Base-by-base conservation (phyloP, 2,113 vertebrate species). In the Colossoma macropomum region DNA sequence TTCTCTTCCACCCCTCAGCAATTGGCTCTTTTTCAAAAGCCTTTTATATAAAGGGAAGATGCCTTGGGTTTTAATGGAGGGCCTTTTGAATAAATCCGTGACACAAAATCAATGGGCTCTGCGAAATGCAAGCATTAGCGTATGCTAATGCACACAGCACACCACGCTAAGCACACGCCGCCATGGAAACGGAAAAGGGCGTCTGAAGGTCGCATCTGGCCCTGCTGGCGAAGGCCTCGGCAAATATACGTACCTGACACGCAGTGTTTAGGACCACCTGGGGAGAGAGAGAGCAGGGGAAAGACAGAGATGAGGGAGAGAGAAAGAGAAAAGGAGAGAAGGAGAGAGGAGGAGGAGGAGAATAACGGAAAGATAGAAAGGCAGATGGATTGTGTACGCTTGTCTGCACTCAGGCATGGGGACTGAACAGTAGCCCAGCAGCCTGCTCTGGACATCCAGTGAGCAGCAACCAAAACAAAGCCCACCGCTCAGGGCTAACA, bases 141-240 rank as follows among this genome's bases (percentile, higher is more conserved):
- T 89, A 91, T 88, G 86, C 85, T 89, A 92, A 89, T 89, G 88
- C 82, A 72, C 38, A 68, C 69, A 86, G 85, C 83, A 66, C 23
- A n/a, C 84, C 81, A 69, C 38, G 75, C 85, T 77, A 54, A 6
- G 12, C 81, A 84, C 32, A 88, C 89, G 84, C 68, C 92, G 89
- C 89, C 85, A 92, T 90, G 90, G 91, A 90, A 92, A 94, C 92
- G 28, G 79, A 88, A 76, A 89, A 93, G 90, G 91, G 86, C 88
- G 21, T 88, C 82, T 72, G 89, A 92, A 93, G 92, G 92, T 92
- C 87, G 84, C 68, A 45, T 82, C 84, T 88, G 59, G 28, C 28
- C 82, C 90, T 90, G 79, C 88, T 90, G 45, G 30, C 30, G 50
- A 52, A 62, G 87, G 84, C 86, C 82, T 85, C 82, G 38, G 84